Evolutionary conservation across 2,113 vertebrate genomes (phyloP), one percentile per base, ranked within the genome.

Genomic region (Ariopsis seemanni): DNA sequence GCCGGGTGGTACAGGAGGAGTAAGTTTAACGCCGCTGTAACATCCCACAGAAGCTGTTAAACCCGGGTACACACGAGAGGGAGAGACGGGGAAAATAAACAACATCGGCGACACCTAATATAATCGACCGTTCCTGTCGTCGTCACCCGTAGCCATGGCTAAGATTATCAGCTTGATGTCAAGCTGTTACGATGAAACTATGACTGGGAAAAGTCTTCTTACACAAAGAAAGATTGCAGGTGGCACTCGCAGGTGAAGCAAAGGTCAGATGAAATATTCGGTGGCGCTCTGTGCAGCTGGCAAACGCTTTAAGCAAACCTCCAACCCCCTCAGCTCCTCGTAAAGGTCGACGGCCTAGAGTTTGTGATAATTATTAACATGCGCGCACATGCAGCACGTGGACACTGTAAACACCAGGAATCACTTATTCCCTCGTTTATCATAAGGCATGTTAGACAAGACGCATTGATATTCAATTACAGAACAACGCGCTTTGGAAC

Each of bases 361-460:
- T 4, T n/a, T 3, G n/a, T 20, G 48, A 57, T 80, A 80, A 86
- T 86, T 30, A 74, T 75, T 85, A 75, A 84, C 65, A 22, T 4
- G 25, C 48, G 22, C 60, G 27, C 57, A 62, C 69, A 60, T 15
- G 18, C n/a, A 85, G 22, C 71, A 84, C 30, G 15, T 71, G 65
- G 53, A 84, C 52, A 42, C 67, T 0, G 20, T 11, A 42, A 20
- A 63, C 22, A 50, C 9, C 11, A 48, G 71, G 5, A n/a, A 17
- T 48, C 22, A 17, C 34, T 50, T 62, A 14, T 52, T 71, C 57
- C 69, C 14, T 18, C 34, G 12, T 42, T 77, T 22, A n/a, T 85
- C 42, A 52, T 22, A 30, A 15, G 57, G 69, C 30, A 75, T 34
- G 42, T 27, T 63, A 78, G 20, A 50, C 30, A 62, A 53, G 48